Evolutionary conservation across 2,113 vertebrate genomes (phyloP).

Genomic region (Trichechus manatus): DNA sequence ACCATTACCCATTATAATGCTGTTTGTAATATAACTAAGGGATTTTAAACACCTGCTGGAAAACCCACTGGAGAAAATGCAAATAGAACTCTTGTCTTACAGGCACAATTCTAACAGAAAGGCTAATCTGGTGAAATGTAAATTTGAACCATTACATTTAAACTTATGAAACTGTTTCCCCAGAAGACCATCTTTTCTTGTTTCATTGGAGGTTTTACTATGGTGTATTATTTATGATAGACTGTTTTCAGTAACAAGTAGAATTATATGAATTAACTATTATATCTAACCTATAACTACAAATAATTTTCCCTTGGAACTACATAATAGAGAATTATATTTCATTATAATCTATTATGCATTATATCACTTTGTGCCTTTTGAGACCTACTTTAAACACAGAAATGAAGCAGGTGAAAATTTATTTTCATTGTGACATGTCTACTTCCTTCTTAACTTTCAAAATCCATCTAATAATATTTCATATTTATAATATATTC

Average conservation of each 20-base stretch:
- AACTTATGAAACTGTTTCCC: background rate
- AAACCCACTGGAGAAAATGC: background rate
- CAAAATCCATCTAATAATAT: background rate
- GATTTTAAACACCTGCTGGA: background rate
- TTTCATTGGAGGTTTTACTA: background rate
- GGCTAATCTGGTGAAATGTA: background rate
- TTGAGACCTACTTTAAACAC: background rate
- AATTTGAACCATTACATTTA: background rate
- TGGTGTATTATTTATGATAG: background rate
- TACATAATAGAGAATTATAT: background rate
- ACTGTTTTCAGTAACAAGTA: background rate
- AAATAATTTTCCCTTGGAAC: background rate
- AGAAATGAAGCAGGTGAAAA: background rate
- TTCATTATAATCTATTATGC: background rate
- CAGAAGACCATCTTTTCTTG: background rate
- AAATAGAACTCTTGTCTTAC: background rate
- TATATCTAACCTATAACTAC: background rate
- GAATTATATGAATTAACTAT: background rate
- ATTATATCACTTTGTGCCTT: background rate
- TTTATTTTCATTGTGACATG: background rate
- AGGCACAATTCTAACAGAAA: background rate
- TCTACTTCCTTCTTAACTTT: background rate
- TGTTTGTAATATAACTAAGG: background rate
- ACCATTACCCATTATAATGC: background rate
- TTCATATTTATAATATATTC: background rate